Percentiles rank a stretch among this genome's conserved stretches.
phyloP scores from a whole-genome alignment of 2,888 invertebrate species.

The Punctoribates punctum region DNA sequence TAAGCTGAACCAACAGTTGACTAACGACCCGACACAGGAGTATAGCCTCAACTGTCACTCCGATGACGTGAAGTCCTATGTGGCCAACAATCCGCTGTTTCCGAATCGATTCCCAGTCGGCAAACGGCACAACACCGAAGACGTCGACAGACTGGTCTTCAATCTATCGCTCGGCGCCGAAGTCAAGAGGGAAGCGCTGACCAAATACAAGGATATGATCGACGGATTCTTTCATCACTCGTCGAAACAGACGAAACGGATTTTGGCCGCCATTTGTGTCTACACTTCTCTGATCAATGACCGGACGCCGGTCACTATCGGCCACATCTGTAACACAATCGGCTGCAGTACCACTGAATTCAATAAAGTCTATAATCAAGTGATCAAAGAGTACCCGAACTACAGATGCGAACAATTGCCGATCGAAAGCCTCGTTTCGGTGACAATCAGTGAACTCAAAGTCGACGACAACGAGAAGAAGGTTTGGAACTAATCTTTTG shows the following conservation, averaged over 20 bases:
- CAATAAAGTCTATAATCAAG: slow-evolving; percentile 15
- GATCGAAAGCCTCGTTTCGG: slow-evolving; percentile 9
- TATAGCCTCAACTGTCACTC: not conserved
- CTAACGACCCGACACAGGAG: not conserved
- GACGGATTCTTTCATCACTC: not conserved
- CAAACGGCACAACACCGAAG: not conserved
- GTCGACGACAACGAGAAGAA: not conserved
- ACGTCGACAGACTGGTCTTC: not conserved
- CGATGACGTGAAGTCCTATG: not conserved
- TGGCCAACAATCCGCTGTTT: not conserved
- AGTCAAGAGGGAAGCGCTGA: not conserved
- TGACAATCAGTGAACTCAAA: not conserved
- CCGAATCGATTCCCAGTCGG: not conserved
- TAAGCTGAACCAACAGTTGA: not conserved
- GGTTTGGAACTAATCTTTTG: not conserved
- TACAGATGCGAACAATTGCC: not conserved
- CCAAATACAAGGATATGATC: not conserved
- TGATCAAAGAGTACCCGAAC: not conserved
- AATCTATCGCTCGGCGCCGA: not conserved
- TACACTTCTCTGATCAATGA: not conserved
- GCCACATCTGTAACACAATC: not conserved
- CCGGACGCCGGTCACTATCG: not conserved
- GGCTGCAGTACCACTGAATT: not conserved
- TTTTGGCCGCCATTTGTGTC: not conserved
- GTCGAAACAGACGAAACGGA: not conserved